phyloP scores from a whole-genome alignment of 2,113 vertebrate species.

The Formicarius rufipectus region DNA sequence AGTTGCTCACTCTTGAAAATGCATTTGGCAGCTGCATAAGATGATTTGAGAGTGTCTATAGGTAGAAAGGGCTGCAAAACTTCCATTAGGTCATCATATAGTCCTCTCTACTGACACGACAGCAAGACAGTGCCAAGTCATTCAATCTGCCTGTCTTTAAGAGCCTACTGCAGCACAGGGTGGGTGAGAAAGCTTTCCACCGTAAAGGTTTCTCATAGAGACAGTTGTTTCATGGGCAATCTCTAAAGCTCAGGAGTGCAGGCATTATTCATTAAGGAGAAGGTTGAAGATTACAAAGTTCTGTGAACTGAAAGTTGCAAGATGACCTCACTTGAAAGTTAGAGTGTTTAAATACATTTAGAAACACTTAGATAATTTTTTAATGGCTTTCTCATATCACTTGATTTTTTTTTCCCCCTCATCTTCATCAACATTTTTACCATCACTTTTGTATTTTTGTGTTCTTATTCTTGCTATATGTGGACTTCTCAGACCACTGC shows the following conservation, averaged over 20 bases:
- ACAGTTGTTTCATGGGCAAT: background rate
- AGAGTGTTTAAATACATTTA: background rate
- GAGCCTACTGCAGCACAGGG: background rate
- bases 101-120: background rate
- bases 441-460: background rate
- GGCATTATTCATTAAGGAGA: background rate
- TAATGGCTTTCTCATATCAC: background rate
- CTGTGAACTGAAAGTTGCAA: background rate
- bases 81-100: constrained; percentile 58
- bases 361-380: background rate
- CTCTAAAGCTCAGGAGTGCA: background rate
- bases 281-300: background rate
- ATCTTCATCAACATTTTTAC: background rate
- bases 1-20: constrained; percentile 44
- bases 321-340: background rate
- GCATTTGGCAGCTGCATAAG: constrained; percentile 40
- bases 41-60: background rate
- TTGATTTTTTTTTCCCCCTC: background rate
- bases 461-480: background rate
- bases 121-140: constrained; percentile 14
- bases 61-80: constrained; percentile 23
- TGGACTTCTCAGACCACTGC: background rate
- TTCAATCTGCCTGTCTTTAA: background rate
- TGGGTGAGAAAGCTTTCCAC: background rate
- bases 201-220: background rate